Conservation (phyloP, 37 sponge, comb jelly and placozoan genomes). For the Halisarca cf. caerulea region DNA sequence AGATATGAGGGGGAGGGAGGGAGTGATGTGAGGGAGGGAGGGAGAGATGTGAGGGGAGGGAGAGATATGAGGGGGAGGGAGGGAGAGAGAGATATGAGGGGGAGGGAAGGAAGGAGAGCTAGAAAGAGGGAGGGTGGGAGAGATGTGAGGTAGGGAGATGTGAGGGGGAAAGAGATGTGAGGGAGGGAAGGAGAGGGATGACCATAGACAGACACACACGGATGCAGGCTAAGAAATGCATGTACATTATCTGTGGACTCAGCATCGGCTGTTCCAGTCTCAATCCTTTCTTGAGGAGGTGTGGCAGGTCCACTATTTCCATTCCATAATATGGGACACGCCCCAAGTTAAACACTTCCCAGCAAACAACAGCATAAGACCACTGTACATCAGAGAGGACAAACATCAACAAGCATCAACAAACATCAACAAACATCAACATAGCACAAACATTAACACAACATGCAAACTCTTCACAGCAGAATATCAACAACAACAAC, state of each 20-base stretch:
- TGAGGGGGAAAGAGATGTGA: too few relatives aligned
- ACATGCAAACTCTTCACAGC: too few relatives aligned
- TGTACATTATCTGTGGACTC: slow-evolving; percentile 1
- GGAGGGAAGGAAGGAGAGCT: too few relatives aligned
- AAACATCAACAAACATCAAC: not conserved
- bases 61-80: too few relatives aligned
- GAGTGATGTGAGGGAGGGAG: too few relatives aligned
- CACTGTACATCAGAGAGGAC: not conserved
- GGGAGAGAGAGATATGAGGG: too few relatives aligned
- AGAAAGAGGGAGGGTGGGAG: too few relatives aligned
- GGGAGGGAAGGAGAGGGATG: too few relatives aligned
- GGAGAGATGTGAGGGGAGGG: too few relatives aligned
- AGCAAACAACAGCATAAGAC: slow-evolving; percentile 10
- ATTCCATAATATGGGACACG: slow-evolving; percentile 2
- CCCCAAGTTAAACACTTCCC: slow-evolving; percentile 16
- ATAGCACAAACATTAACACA: not conserved
- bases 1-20: too few relatives aligned
- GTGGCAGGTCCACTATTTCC: not conserved
- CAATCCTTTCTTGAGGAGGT: not conserved
- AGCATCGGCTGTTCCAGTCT: slow-evolving; percentile 1
- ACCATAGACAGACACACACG: slow-evolving; percentile 15
- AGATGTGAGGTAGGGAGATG: too few relatives aligned
- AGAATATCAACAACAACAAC: not conserved
- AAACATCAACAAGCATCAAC: not conserved
- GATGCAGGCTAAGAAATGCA: not conserved